A percentile compares a stretch with the other conserved stretches of the same genome.
Evolutionary conservation across 2,113 vertebrate genomes (phyloP).

Genomic region (Menura novaehollandiae): DNA sequence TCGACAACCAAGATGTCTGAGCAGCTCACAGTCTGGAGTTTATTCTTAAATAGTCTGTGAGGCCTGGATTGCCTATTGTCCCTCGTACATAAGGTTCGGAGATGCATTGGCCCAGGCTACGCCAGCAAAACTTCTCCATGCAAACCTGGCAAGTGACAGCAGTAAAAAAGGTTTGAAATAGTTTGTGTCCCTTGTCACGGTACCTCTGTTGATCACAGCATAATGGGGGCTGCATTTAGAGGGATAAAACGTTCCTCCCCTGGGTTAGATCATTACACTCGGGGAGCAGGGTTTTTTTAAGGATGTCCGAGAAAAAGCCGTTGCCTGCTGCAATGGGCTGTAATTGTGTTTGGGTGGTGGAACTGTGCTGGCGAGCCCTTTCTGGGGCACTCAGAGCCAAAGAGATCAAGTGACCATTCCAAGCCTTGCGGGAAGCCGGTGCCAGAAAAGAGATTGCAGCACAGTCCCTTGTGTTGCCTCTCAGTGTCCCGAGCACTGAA

Average conservation of each 20-base stretch:
- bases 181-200: background rate
- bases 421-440: background rate
- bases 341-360: background rate
- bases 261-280: background rate
- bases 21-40: conserved; percentile 66
- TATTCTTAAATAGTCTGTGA: conserved; percentile 68
- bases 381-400: background rate
- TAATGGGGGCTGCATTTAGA: background rate
- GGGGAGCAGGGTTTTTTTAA: background rate
- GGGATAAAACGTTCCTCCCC: background rate
- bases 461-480: background rate
- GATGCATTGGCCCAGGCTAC: conserved; percentile 48
- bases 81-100: conserved; percentile 48
- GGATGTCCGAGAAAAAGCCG: background rate
- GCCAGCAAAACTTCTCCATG: conserved; percentile 13
- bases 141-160: background rate
- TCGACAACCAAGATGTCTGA: conserved; percentile 67
- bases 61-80: conserved; percentile 64
- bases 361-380: background rate
- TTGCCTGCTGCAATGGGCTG: background rate
- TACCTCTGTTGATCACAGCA: background rate
- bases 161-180: background rate
- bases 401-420: conserved; percentile 6
- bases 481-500: background rate
- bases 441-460: conserved; percentile 16